Conservation (phyloP, 2,797 vertebrate species). For the Lophura swinhoii region DNA sequence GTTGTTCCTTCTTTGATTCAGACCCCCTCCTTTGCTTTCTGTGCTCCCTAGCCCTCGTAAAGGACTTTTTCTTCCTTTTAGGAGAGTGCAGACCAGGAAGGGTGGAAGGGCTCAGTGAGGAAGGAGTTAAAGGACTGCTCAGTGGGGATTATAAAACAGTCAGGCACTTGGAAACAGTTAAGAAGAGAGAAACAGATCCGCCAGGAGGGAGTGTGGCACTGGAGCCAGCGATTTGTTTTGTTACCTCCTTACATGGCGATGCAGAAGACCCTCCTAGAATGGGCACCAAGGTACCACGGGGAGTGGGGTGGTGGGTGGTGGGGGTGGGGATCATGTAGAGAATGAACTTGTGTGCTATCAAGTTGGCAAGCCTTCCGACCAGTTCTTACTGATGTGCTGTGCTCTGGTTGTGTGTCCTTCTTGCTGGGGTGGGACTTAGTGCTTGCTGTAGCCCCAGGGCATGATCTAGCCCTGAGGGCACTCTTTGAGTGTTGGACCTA, state of each 20-base stretch:
- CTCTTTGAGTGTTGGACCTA: background rate
- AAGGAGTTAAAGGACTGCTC: conserved; percentile 69
- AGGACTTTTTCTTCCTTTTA: conserved; percentile 30
- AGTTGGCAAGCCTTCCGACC: background rate
- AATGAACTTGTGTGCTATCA: background rate
- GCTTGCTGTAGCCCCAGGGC: background rate
- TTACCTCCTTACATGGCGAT: conserved; percentile 55
- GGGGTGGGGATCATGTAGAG: background rate
- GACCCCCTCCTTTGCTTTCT: conserved; percentile 40
- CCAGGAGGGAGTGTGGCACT: conserved; percentile 69
- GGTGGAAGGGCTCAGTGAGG: conserved; percentile 51
- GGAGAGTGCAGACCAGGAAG: background rate
- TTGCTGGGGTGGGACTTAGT: background rate
- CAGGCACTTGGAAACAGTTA: conserved; percentile 71
- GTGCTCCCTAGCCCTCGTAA: background rate
- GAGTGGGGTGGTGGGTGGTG: rapidly evolving
- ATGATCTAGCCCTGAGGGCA: background rate
- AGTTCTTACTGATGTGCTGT: background rate
- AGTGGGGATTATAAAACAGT: conserved; percentile 69
- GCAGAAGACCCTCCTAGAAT: conserved; percentile 54
- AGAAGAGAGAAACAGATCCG: conserved; percentile 72
- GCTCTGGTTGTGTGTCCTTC: background rate
- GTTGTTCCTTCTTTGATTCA: conserved; percentile 59
- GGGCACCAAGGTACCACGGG: background rate
- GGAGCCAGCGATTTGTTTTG: conserved; percentile 68